Evolutionary conservation across 1,140 invertebrate species (phyloP), one percentile per base, ranked within the genome.

Genomic region (Diuraphis noxia): DNA sequence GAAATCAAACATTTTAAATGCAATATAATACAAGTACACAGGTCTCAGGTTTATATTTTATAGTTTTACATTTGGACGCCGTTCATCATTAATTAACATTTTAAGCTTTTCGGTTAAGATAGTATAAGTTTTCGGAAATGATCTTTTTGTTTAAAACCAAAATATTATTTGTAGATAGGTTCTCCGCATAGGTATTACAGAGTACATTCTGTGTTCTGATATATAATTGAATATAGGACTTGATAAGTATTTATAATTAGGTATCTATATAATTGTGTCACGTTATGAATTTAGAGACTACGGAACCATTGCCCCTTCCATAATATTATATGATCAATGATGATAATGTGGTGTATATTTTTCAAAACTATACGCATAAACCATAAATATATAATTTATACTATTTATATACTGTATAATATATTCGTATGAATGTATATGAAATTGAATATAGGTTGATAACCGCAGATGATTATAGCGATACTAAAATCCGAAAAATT

Each of bases 1-100:
- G 40, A 82, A 82, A 82, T 43, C 23, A 82, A 82, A 82, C 79
- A 82, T 82, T 82, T 40, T 38, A 82, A 82, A 41, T 41, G 25
- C 81, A 82, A 7, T 41, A 30, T 46, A 46, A 17, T 9, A 0
- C 13, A 46, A 2, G 10, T 30, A 82, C 40, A 7, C 38, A 30
- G 23, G 46, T 49, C 9, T 30, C 38, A 30, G 23, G 46, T 49
- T 9, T 30, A 41, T 9, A 41, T 63, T 63, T 63, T 63, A 72
- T 72, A 25, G 30, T n/a, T 79, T 36, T 79, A 81, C 19, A 79
- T 2, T 19, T 9, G 3, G 5, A 17, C 43, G 46, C 19, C 4
- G 46, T 49, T 23, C 7, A 49, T 49, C 23, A 23, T 49, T 23
- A 23, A 49, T 49, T 21, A 49, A 49, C 21, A 49, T 6, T 23